Base-by-base conservation (phyloP, 2,113 vertebrate genomes). In the Labeo rohita region DNA sequence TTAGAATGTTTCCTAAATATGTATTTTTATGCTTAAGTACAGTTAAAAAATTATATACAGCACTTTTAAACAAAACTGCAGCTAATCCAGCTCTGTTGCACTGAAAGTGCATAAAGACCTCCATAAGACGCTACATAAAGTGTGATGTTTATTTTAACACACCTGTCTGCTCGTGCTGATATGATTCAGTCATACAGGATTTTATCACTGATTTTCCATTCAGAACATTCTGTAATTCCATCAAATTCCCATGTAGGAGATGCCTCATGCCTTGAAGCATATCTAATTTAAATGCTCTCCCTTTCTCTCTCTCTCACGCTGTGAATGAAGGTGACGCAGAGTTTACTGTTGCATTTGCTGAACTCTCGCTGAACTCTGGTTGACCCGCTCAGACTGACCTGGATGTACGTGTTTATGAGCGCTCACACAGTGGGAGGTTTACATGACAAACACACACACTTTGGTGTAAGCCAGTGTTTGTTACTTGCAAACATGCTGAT, bases 341-440 rank as follows among this genome's bases (percentile, higher is more conserved):
- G 80, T 82, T 82, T 36, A 68, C 15, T 12, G 8, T 61, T n/a
- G 21, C 56, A 61, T n/a, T 18, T 45, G 36, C 36, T 80, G 39
- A 80, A 80, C 78, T 80, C 66, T 80, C 34, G n/a, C 66, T 89
- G 88, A 89, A 89, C 88, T 80, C 43, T 21, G 18, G 0, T 6
- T 88, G 70, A 86, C 84, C 84, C 8, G 0, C 39, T 3, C 5
- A 59, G 6, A n/a, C 36, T 80, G 65, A 70, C 12, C 61, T 72
- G 63, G 49, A 54, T 80, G 23, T 39, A 6, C 56, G 12, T 43
- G 66, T 74, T 23, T 21, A 47, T 45, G 72, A 15, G 74, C 2
- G 10, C 13, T 23, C 16, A 36, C 15, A 43, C 15, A 12, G 15
- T 0, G n/a, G 80, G 80, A 47, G 80, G 8, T 82, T 28, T 12